Conservation (phyloP, 2,113 vertebrate genomes). For the Scartelaos histophorus region DNA sequence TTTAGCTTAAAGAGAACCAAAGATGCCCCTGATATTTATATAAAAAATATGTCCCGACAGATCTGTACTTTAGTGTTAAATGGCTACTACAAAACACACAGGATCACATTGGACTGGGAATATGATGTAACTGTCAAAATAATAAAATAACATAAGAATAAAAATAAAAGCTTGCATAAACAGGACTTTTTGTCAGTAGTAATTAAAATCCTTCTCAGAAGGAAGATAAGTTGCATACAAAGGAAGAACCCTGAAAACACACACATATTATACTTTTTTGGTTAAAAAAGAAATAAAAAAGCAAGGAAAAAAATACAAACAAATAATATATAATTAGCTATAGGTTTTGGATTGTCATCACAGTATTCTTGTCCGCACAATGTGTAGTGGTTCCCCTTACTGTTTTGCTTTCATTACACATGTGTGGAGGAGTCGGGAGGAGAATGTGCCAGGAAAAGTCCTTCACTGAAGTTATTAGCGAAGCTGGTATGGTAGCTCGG, state of each 20-base stretch:
- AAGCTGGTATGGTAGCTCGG: slow-evolving; percentile 67
- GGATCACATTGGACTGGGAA: neutral
- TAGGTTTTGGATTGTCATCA: slow-evolving; percentile 11
- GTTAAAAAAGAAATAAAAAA: too few relatives aligned
- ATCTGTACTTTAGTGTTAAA: neutral
- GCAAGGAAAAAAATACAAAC: too few relatives aligned
- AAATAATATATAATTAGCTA: neutral
- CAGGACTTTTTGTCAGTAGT: slow-evolving; percentile 22
- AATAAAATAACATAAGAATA: neutral
- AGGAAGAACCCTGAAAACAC: slow-evolving; percentile 13
- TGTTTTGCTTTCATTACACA: slow-evolving; percentile 47
- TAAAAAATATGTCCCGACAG: neutral
- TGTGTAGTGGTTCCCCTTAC: neutral
- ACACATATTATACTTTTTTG: too few relatives aligned
- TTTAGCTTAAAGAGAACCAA: neutral
- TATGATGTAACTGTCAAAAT: slow-evolving; percentile 1
- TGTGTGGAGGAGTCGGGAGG: slow-evolving; percentile 61
- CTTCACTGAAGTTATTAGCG: slow-evolving; percentile 46
- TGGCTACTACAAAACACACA: neutral
- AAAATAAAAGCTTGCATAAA: neutral
- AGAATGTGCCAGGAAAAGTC: slow-evolving; percentile 58
- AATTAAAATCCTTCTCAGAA: slow-evolving; percentile 68
- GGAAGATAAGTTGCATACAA: slow-evolving; percentile 40
- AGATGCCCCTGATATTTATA: neutral
- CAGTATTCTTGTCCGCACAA: neutral